Evolutionary conservation across 1,140 invertebrate species (phyloP).

Genomic region (Stegodyphus mimosarum): DNA sequence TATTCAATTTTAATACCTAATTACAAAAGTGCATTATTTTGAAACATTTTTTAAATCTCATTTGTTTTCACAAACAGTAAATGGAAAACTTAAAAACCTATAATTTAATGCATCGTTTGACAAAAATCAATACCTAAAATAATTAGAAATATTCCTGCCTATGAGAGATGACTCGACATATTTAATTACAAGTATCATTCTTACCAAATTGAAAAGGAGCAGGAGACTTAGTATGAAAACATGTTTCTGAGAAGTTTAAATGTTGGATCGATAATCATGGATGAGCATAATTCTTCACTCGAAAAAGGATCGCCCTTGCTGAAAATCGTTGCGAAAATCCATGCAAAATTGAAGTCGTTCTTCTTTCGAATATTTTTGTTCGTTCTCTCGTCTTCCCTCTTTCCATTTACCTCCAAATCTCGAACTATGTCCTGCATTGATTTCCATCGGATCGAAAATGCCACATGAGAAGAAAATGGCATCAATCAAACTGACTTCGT

Average conservation of each 20-base stretch:
- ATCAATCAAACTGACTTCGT: slow-evolving; percentile 56
- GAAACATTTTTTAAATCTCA: too few relatives aligned
- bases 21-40: too few relatives aligned
- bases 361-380: slow-evolving; percentile 46
- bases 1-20: too few relatives aligned
- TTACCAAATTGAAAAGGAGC: too few relatives aligned
- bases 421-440: slow-evolving; percentile 56
- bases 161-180: too few relatives aligned
- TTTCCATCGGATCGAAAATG: slow-evolving; percentile 54
- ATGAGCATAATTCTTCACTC: slow-evolving; percentile 4
- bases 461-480: slow-evolving; percentile 57
- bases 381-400: not conserved
- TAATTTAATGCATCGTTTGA: too few relatives aligned
- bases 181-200: too few relatives aligned
- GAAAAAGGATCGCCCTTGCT: slow-evolving; percentile 10
- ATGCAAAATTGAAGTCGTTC: slow-evolving; percentile 57
- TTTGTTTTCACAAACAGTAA: too few relatives aligned
- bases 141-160: too few relatives aligned
- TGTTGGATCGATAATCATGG: not conserved
- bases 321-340: slow-evolving; percentile 56
- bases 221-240: too few relatives aligned
- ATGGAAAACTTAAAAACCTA: too few relatives aligned
- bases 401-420: slow-evolving; percentile 56
- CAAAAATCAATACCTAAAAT: too few relatives aligned
- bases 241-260: not conserved